Percentiles rank a stretch among this genome's conserved stretches.
These are phyloP conservation scores for Galaxea fascicularis DNA, from an alignment of 92 coral and sea anemone species.

Conservation along the genomic window DNA sequence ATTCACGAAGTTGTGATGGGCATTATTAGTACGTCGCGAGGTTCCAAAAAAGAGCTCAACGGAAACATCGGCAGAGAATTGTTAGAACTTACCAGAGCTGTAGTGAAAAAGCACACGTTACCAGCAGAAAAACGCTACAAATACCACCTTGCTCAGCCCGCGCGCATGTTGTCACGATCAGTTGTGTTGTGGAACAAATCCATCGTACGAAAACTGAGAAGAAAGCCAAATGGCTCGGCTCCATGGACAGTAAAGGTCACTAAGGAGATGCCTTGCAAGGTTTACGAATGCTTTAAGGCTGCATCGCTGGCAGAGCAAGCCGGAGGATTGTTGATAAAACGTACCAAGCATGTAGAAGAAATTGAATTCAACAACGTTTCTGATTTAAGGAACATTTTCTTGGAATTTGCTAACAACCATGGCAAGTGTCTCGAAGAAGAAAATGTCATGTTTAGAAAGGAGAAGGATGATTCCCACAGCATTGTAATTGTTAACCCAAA, in stretches of 20 bases:
- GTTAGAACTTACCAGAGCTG: too few species aligned
- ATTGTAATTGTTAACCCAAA: slow-evolving; percentile 25
- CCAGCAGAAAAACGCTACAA: slow-evolving; percentile 40
- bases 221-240: slow-evolving; percentile 38
- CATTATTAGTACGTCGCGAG: too few species aligned
- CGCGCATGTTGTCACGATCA: slow-evolving; percentile 43
- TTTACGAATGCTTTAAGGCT: too few species aligned
- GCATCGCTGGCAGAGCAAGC: too few species aligned
- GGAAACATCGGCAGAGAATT: too few species aligned
- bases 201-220: slow-evolving; percentile 28
- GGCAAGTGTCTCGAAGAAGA: slow-evolving; percentile 21
- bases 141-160: slow-evolving; percentile 51
- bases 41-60: too few species aligned
- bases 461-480: too few species aligned
- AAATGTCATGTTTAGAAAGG: slow-evolving; percentile 11
- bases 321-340: too few species aligned
- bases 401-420: slow-evolving; percentile 15
- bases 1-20: too few species aligned
- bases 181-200: slow-evolving; percentile 46
- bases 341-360: too few species aligned
- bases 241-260: slow-evolving; percentile 42
- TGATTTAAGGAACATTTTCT: slow-evolving; percentile 12
- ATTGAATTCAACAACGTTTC: too few species aligned
- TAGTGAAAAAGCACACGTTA: slow-evolving; percentile 25
- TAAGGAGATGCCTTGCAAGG: too few species aligned